Percentiles rank a stretch among this genome's conserved stretches.
These are phyloP conservation scores for Caenorhabditis tropicalis DNA, from an alignment of 1,140 invertebrate genomes.

Conservation along the genomic window DNA sequence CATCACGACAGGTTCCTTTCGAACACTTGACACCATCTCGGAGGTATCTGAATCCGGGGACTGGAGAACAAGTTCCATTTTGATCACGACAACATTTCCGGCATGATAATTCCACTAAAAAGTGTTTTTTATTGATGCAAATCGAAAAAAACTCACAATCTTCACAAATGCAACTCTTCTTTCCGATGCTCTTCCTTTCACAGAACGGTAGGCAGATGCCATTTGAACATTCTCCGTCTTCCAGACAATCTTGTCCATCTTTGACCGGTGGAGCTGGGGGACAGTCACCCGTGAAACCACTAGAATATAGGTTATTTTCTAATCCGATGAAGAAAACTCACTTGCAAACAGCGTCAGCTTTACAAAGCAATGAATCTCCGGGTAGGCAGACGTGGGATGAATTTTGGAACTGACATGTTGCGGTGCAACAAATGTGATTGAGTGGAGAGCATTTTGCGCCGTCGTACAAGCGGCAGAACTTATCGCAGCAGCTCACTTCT, in stretches of 20 bases:
- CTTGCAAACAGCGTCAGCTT: slow-evolving; percentile 29
- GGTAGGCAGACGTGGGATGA: slow-evolving; percentile 30
- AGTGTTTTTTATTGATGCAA: too few species aligned
- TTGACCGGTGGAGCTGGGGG: slow-evolving; percentile 27
- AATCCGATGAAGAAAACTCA: neutral
- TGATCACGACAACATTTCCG: slow-evolving; percentile 38
- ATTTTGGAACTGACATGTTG: slow-evolving; percentile 29
- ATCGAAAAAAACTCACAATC: slow-evolving; percentile 38
- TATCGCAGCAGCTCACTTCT: slow-evolving; percentile 22
- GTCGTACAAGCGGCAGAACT: neutral
- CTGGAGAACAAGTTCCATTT: slow-evolving; percentile 41
- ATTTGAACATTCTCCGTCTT: slow-evolving; percentile 48
- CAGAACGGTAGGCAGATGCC: slow-evolving; percentile 53
- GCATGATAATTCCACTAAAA: slow-evolving; percentile 52
- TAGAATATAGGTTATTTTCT: slow-evolving; percentile 17
- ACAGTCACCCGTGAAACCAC: slow-evolving; percentile 48
- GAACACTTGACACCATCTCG: slow-evolving; percentile 44
- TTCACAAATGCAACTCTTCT: slow-evolving; percentile 57
- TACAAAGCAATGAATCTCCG: neutral
- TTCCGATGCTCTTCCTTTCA: slow-evolving; percentile 45
- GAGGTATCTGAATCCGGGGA: neutral
- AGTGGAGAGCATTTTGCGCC: slow-evolving; percentile 42
- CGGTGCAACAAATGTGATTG: slow-evolving; percentile 37
- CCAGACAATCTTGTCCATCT: slow-evolving; percentile 45
- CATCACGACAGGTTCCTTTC: slow-evolving; percentile 42